Conservation (phyloP, 2,888 invertebrate species). For the Clitarchus hookeri region DNA sequence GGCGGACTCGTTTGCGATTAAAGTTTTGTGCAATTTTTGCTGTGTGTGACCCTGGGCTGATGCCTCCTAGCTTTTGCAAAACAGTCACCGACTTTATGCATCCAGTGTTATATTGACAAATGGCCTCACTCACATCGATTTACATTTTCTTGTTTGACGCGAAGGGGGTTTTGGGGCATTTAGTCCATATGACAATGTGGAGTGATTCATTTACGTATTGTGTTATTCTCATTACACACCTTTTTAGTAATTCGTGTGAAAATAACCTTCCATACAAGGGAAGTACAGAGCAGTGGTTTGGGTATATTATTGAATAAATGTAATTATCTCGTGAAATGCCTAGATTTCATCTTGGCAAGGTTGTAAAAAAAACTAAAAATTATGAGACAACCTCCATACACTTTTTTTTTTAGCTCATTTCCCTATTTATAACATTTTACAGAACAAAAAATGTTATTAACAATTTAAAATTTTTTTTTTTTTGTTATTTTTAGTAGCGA, state of each 20-base stretch:
- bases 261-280: neutral
- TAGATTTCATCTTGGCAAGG: too few species aligned
- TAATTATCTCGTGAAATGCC: too few species aligned
- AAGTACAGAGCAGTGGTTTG: neutral
- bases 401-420: too few species aligned
- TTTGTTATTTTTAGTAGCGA: too few species aligned
- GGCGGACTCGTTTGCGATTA: too few species aligned
- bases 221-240: conserved; percentile 20
- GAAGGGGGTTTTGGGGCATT: conserved; percentile 16
- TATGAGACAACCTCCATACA: too few species aligned
- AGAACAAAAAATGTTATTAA: too few species aligned
- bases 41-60: neutral
- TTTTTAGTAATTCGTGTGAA: conserved; percentile 11
- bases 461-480: too few species aligned
- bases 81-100: neutral
- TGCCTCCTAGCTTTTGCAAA: neutral
- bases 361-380: too few species aligned
- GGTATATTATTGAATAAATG: too few species aligned
- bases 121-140: neutral
- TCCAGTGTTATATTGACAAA: conserved; percentile 22
- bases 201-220: conserved; percentile 27
- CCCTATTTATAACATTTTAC: too few species aligned
- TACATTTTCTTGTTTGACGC: conserved; percentile 23
- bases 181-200: conserved; percentile 11
- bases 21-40: neutral